Base-by-base conservation (phyloP, 2,113 vertebrate genomes). In the Orthonyx spaldingii region DNA sequence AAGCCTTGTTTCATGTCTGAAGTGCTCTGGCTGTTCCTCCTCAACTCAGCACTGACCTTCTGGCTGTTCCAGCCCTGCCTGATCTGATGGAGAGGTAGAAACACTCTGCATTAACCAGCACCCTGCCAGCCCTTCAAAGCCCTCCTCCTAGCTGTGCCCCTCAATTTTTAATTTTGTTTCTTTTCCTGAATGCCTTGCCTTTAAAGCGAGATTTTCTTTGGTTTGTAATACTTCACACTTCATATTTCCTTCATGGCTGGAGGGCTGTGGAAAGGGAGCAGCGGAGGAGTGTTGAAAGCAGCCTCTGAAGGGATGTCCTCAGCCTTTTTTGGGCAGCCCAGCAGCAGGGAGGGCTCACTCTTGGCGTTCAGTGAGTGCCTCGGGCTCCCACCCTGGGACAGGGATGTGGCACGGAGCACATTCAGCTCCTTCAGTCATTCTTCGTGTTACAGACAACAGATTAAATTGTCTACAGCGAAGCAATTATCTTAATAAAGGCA, bases 401-500 rank as follows among this genome's bases (percentile, higher is more conserved):
- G 33, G 68, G 78, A 89, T 33, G 30, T 6, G 23, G 39, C n/a
- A 74, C 10, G 7, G 90, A 92, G 94, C 65, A 84, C 27, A 90
- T 49, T 59, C 56, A 49, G 24, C 75, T 82, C 82, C 86, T 42
- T 92, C 19, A 52, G 44, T 76, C 80, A 42, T 89, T 87, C 89
- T 83, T 95, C 76, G 41, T 39, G 64, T 33, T 87, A 72, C 68
- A 95, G 66, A 72, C 6, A 41, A 87, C 56, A 94, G 89, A 85
- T 79, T 96, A 90, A 96, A 95, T 59, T 90, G 89, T 90, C 81
- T 70, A 46, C 69, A 96, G 94, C 14, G 3, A 94, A 59, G 77
- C 77, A 93, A 84, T 97, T 94, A 68, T 86, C 78, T 97, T 86
- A 77, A 80, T 85, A 92, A 92, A 91, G 84, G 90, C 85, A 60